Evolutionary conservation across 2,113 vertebrate genomes (phyloP).

Genomic region (Dipodomys spectabilis): DNA sequence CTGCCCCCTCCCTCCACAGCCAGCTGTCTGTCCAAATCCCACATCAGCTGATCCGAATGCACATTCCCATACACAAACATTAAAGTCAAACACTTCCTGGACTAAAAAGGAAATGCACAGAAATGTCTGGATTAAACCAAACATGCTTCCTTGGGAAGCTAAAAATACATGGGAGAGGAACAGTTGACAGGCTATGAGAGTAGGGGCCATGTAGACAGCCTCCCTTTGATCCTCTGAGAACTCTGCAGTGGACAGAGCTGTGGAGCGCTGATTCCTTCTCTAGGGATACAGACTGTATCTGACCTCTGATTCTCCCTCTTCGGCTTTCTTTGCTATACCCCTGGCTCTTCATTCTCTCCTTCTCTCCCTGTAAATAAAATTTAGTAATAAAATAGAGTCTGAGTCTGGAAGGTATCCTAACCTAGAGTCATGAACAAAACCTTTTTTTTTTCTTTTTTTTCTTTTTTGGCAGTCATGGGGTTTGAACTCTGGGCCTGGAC

Average conservation of each 20-base stretch:
- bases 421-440: background rate
- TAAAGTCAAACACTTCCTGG: slow-evolving; percentile 58
- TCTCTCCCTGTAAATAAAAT: background rate
- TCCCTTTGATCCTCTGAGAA: slow-evolving; percentile 69
- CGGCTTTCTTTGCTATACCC: fast-evolving
- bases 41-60: slow-evolving; percentile 45
- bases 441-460: too few relatives aligned
- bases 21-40: background rate
- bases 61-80: slow-evolving; percentile 21
- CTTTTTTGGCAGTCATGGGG: too few relatives aligned
- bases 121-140: slow-evolving; percentile 46
- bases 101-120: slow-evolving; percentile 67
- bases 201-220: background rate
- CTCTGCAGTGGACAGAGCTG: slow-evolving; percentile 16
- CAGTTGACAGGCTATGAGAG: background rate
- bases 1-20: background rate
- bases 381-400: background rate
- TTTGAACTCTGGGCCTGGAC: too few relatives aligned
- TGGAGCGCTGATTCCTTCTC: slow-evolving; percentile 6
- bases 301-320: background rate
- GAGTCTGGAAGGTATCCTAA: background rate
- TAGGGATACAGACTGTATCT: background rate
- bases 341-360: background rate
- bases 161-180: background rate
- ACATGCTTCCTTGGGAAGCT: slow-evolving; percentile 45